Base-by-base conservation (phyloP, 1,140 invertebrate genomes). In the Chymomyza costata region DNA sequence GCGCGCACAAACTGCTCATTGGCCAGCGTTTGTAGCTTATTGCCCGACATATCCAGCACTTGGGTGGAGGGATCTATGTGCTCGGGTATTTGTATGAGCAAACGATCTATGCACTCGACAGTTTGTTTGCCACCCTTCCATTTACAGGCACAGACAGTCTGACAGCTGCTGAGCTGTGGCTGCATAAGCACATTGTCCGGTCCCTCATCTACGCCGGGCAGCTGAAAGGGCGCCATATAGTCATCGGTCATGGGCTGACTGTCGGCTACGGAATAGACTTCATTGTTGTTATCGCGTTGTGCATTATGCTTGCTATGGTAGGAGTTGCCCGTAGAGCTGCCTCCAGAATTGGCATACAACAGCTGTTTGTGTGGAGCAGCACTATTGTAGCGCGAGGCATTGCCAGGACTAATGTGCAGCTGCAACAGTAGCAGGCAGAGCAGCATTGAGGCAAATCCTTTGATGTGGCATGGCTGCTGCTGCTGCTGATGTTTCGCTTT, bases 61-160 rank as follows among this genome's bases (percentile, higher is more conserved):
- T 97, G 95, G 6, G 95, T 96, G 63, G 92, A 94, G 3, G 92
- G 89, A 85, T 95, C 93, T 40, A 96, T 91, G 55, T 90, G 90
- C 50, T 92, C 90, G 1, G 95, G 95, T 51, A 97, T 91, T 30
- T 90, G 91, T 58, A 93, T 94, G 38, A 97, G 89, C 19, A 89
- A 90, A 11, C 93, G 90, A 85, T 94, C 91, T 48, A 91, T 89
- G 86, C 95, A 97, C 86, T 96, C 95, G 14, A 95, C 94, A 15
- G 93, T 95, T 70, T 94, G 92, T 87, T 97, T 96, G 51, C 95
- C 95, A 68, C 92, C 91, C 87, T 96, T 95, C 95, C 95, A 97
- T 86, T 95, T 96, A 87, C 95, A 97, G 54, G 89, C 89, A 85
- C 95, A 97, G 65, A 93, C 90, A 15, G 90, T 89, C 34, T 93